Evolutionary conservation across 2,113 vertebrate species (phyloP).

Genomic region (Chiloscyllium plagiosum): DNA sequence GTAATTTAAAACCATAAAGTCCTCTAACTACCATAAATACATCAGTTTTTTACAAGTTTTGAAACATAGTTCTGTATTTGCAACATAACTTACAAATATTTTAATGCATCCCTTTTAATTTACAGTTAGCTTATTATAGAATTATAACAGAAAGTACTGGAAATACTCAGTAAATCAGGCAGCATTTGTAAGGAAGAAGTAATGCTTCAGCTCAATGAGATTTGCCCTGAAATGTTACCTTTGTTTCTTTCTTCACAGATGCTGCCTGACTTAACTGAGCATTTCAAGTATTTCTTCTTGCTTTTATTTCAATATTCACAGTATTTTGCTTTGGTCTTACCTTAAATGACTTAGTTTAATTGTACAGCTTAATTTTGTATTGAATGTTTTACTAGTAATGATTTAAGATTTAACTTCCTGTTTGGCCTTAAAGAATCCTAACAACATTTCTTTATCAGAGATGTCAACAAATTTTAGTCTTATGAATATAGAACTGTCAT

Average conservation of each 20-base stretch:
- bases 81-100: background rate
- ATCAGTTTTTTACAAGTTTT: background rate
- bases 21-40: background rate
- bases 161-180: background rate
- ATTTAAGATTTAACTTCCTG: background rate
- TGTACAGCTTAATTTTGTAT: background rate
- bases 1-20: background rate
- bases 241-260: background rate
- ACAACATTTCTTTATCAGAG: background rate
- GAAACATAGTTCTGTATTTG: background rate
- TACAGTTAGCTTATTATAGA: background rate
- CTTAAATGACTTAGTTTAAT: background rate
- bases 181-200: background rate
- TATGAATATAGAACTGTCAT: background rate
- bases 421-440: background rate
- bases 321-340: background rate
- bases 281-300: background rate
- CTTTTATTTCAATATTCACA: background rate
- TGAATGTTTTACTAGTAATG: background rate
- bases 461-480: background rate
- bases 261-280: background rate
- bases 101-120: background rate
- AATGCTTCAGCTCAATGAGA: background rate
- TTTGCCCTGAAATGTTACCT: background rate
- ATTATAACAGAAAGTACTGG: background rate